Conservation (phyloP, 2,888 invertebrate genomes). For the Dasypogon diadema region DNA sequence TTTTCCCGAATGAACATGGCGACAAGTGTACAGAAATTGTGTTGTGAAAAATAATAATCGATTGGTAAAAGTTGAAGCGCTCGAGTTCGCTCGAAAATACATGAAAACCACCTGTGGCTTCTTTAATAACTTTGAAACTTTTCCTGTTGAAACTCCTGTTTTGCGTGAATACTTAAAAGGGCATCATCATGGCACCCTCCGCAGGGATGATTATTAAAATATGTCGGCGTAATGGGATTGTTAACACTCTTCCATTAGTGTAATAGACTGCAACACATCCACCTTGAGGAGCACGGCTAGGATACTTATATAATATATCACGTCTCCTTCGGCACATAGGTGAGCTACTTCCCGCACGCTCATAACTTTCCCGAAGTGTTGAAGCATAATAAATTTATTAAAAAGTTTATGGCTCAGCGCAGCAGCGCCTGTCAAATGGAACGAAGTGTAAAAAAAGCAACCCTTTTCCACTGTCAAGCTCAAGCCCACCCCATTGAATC, state of each 20-base stretch:
- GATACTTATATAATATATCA: no score
- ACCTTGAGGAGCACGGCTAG: not conserved
- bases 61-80: not conserved
- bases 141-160: constrained; percentile 10
- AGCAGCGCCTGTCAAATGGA: not conserved
- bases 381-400: constrained; percentile 11
- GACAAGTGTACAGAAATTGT: constrained; percentile 1
- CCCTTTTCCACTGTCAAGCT: not conserved
- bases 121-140: constrained; percentile 7
- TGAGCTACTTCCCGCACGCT: not conserved
- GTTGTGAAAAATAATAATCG: constrained; percentile 4
- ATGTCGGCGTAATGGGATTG: constrained; percentile 6
- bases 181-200: constrained; percentile 1
- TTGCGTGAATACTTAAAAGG: not conserved
- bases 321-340: not conserved
- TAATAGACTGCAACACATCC: not conserved
- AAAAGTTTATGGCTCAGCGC: not conserved
- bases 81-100: not conserved
- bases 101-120: constrained; percentile 31
- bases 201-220: not conserved
- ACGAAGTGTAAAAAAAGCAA: not conserved
- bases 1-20: not conserved
- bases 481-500: not conserved
- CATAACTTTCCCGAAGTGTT: not conserved
- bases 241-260: constrained; percentile 16